Conservation (phyloP, 2,888 invertebrate genomes). For the Dexiosoma caninum region DNA sequence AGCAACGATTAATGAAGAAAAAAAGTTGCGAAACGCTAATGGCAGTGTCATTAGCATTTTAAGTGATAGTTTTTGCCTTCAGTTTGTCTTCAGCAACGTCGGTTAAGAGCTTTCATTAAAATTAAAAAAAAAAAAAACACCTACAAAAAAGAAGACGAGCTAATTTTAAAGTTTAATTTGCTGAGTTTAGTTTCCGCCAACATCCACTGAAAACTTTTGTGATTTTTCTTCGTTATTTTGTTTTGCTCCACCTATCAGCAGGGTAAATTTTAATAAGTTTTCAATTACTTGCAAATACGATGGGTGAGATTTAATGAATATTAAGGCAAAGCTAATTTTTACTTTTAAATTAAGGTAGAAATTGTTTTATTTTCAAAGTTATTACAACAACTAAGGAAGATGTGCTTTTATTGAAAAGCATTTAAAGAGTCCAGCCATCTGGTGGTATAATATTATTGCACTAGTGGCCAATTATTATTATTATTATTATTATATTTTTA, state of each 20-base stretch:
- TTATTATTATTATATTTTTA: no score
- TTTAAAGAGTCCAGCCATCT: no score
- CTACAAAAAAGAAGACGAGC: no score
- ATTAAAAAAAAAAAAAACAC: background rate
- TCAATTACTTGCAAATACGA: conserved; percentile 45
- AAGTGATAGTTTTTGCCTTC: conserved; percentile 56
- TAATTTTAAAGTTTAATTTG: conserved; percentile 50
- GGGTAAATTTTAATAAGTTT: conserved; percentile 52
- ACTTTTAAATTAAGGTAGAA: no score
- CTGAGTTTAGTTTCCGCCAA: background rate
- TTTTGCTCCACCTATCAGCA: background rate
- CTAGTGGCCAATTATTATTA: no score
- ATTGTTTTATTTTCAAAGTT: no score
- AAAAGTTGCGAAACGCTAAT: conserved; percentile 52
- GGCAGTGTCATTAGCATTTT: conserved; percentile 63
- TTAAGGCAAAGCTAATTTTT: no score
- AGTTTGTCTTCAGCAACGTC: background rate
- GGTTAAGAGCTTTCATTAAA: background rate
- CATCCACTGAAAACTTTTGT: conserved; percentile 22
- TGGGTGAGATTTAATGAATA: conserved; percentile 12
- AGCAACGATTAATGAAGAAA: background rate
- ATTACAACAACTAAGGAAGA: no score
- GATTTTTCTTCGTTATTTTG: background rate
- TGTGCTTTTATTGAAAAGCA: no score
- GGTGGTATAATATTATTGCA: no score